Conservation (phyloP, 2,113 vertebrate genomes). For the Psammodynastes pulverulentus region DNA sequence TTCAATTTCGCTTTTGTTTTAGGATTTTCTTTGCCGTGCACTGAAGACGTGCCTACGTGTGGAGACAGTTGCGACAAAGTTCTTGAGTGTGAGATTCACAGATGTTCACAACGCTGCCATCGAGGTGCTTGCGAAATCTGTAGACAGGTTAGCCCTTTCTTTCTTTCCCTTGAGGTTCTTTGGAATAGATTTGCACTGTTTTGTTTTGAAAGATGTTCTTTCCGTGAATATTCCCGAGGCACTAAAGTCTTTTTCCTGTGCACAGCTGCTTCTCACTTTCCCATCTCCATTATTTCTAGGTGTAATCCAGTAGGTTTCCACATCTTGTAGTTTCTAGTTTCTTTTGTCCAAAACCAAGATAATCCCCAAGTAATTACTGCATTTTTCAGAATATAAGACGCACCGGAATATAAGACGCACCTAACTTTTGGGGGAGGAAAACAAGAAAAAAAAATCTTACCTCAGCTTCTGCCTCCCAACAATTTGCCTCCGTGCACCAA, state of each 20-base stretch:
- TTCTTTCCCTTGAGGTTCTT: not conserved
- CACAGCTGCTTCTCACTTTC: too few relatives aligned
- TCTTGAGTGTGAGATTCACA: constrained; percentile 88
- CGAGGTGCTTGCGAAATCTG: constrained; percentile 91
- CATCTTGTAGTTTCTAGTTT: not conserved
- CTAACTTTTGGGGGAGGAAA: too few relatives aligned
- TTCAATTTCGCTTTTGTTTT: constrained; percentile 35
- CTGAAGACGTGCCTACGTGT: constrained; percentile 89
- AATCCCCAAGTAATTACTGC: not conserved
- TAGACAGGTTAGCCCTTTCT: constrained; percentile 80
- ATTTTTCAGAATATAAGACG: too few relatives aligned
- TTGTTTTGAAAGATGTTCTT: not conserved
- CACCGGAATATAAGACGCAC: too few relatives aligned
- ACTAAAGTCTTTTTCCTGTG: not conserved
- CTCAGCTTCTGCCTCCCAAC: too few relatives aligned
- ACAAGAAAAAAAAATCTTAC: too few relatives aligned
- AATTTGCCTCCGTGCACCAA: too few relatives aligned
- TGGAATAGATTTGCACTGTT: not conserved
- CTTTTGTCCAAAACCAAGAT: not conserved
- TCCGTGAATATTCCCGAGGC: not conserved
- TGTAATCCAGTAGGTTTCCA: not conserved
- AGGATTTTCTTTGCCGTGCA: constrained; percentile 90
- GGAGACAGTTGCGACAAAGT: constrained; percentile 91
- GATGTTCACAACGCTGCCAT: constrained; percentile 94
- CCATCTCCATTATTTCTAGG: not conserved